Base-by-base conservation (phyloP, 37 sponge, comb jelly and placozoan species). In the Halisarca cf. caerulea region DNA sequence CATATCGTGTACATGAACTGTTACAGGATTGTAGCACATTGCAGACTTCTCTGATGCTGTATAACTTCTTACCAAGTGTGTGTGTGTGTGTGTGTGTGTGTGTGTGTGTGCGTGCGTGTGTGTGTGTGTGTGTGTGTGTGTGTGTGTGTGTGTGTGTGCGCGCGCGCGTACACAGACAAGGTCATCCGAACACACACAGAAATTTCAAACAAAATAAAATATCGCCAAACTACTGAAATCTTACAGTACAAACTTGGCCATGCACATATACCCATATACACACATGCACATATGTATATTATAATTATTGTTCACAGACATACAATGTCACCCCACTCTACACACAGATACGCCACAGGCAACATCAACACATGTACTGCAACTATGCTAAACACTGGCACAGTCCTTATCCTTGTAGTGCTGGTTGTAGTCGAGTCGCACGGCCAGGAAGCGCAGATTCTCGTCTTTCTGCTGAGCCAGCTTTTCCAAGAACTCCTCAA, bases 391-490 rank as follows among this genome's bases (percentile, higher is more conserved):
- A 47, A 47, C 6, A 11, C 11, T 47, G 51, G 11, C 51, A 11
- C 11, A 47, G 51, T 47, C 51, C 11, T 47, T 11, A 14, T 6
- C 51, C 51, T 47, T 47, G 86, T 97, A 97, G 80, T 88, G 87
- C 53, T 95, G 88, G 82, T 97, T 97, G 78, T 95, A 97, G 88
- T 97, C 90, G 23, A 97, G 94, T 80, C 98, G 70, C 58, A 93
- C 87, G 45, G 85, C 70, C 2, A 97, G 87, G 47, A 93, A 97
- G 70, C 82, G 86, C 42, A 97, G 82, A 44, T 80, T 92, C 84
- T 92, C 94, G 33, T 97, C 98, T 21, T 45, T 35, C 62, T 89
- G 92, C 9, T 40, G 55, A 25, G 33, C 70, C 60, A 95, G 30
- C 64, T 82, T 79, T 0, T 40, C 69, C 81, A 95, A 59, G 32